Evolutionary conservation across 2,888 invertebrate genomes (phyloP).

Genomic region (Harpalus rufipes): DNA sequence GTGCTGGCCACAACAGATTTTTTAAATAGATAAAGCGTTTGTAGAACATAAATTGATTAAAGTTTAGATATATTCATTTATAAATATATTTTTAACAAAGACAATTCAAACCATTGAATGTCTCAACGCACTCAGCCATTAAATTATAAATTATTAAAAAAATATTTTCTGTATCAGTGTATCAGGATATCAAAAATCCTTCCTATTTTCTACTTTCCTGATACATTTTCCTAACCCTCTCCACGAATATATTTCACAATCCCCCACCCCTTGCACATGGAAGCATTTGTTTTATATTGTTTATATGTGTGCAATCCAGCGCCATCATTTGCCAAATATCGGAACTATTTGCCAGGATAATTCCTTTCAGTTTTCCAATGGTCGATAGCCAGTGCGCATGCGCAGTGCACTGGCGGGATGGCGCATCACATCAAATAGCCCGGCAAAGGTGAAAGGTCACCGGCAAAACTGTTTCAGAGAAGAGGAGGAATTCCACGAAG

Average conservation of each 20-base stretch:
- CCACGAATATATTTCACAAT: not conserved
- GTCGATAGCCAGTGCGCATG: conserved; percentile 57
- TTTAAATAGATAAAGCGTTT: too few species aligned
- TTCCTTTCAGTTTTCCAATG: conserved; percentile 48
- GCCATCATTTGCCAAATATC: conserved; percentile 56
- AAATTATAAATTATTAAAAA: not conserved
- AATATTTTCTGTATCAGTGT: not conserved
- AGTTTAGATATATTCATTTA: too few species aligned
- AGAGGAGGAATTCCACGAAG: not conserved
- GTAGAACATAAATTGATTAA: too few species aligned
- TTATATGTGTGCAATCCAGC: conserved; percentile 21
- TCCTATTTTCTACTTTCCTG: not conserved
- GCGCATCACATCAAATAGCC: conserved; percentile 26
- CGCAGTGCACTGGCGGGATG: conserved; percentile 23
- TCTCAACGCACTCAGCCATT: not conserved
- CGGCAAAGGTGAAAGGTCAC: conserved; percentile 62
- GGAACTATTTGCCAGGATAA: conserved; percentile 58
- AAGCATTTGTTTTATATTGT: not conserved
- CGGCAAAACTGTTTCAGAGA: conserved; percentile 20
- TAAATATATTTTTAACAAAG: too few species aligned
- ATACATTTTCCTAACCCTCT: not conserved
- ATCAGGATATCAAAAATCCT: not conserved
- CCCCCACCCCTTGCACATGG: not conserved
- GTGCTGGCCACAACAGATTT: too few species aligned
- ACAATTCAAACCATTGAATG: too few species aligned